Conservation (phyloP, 2,113 vertebrate species). For the human region DNA sequence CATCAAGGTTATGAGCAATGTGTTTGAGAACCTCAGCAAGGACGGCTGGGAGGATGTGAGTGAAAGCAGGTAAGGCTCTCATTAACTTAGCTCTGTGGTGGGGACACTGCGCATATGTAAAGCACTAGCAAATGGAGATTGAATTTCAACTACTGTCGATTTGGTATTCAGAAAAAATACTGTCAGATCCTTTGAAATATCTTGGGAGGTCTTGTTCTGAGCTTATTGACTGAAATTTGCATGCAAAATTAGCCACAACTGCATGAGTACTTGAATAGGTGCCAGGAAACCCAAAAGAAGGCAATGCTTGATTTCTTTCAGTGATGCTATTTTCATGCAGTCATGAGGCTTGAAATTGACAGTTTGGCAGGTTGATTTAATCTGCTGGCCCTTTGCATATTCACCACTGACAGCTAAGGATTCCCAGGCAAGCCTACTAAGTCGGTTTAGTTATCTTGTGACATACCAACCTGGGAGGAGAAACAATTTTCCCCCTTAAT, state of each 20-base stretch:
- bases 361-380: conserved; percentile 99
- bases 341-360: conserved; percentile 98
- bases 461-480: conserved; percentile 91
- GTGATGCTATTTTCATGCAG: conserved; percentile 98
- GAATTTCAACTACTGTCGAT: conserved; percentile 98
- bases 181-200: conserved; percentile 99
- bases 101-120: conserved; percentile 97
- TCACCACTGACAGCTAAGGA: conserved; percentile 94
- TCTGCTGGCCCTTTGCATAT: conserved; percentile 99
- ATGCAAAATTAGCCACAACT: conserved; percentile 99
- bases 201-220: conserved; percentile 99
- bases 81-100: conserved; percentile 93
- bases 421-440: conserved; percentile 93
- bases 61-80: conserved; percentile 94
- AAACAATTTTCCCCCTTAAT: conserved; percentile 91
- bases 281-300: conserved; percentile 96
- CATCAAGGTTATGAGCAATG: conserved; percentile 92
- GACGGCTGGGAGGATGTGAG: conserved; percentile 97
- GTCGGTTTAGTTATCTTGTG: conserved; percentile 95
- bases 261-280: conserved; percentile 95
- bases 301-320: conserved; percentile 96
- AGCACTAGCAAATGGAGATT: conserved; percentile 96
- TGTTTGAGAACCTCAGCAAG: conserved; percentile 92
- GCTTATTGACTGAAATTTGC: conserved; percentile 99
- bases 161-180: conserved; percentile 98